Base-by-base conservation (phyloP, 2,113 vertebrate species). In the Heterotis niloticus region DNA sequence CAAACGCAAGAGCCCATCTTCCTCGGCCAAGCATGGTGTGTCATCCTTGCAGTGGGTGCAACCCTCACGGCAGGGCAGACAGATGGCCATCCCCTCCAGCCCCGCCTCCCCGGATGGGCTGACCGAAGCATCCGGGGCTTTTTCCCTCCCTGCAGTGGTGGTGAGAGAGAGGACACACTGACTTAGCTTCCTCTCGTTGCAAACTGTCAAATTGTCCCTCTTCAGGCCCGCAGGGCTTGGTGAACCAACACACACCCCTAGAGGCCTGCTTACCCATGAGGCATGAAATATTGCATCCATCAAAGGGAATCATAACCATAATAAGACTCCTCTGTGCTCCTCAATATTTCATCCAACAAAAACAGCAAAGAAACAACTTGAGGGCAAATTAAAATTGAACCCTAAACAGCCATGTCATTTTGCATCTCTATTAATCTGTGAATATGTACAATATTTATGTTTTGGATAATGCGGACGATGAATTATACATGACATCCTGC, bases 1-100 rank as follows among this genome's bases (percentile, higher is more conserved):
- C 26, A 98, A 93, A 26, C 96, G 90, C 59, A 98, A 91, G 9
- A 92, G 92, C 2, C 93, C 90, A 80, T 98, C 96, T 85, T 95
- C 94, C 88, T 94, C 95, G 34, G 94, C 94, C 88, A 95, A 92
- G 91, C 98, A 99, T 67, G 96, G 96, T 5, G 93, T 91, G 81
- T 98, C 95, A 28, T 97, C 96, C 23, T 88, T 93, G 85, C 98
- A 99, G 90, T 91, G 93, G 5, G 90, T 88, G 82, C 98, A 99
- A 81, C 96, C 96, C 78, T 96, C 92, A 70, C 88, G 93, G 88
- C 98, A 99, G 0, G 97, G 96, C 0, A 98, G 90, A 89, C 97
- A 99, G 85, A 91, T 92, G 54, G 87, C 91, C 60, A 91, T 88
- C 86, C 91, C 88, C 78, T 98, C 96, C 0, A 92, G 88, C 64